Evolutionary conservation across 2,113 vertebrate genomes (phyloP), one percentile per base, ranked within the genome.

Genomic region (Garra rufa): DNA sequence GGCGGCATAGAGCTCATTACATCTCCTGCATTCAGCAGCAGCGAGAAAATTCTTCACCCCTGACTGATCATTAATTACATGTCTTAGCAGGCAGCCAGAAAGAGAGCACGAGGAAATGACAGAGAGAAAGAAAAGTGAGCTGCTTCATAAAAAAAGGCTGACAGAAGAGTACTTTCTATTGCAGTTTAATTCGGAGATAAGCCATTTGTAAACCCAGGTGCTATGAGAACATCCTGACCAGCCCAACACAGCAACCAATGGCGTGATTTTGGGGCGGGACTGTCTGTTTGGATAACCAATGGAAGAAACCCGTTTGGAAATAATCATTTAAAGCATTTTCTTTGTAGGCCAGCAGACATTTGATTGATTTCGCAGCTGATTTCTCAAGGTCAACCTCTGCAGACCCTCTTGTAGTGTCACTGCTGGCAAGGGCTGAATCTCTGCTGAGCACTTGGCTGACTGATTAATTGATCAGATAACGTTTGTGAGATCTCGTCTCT

Each of bases 11-110:
- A 85, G 76, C 81, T 88, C 87, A 88, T 88, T 83, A 88, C 84
- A 83, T 85, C 84, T 85, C 75, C 81, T 61, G 87, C 34, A 83
- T 85, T 85, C 83, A 83, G 83, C 81, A 67, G 67, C 87, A 81
- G 87, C 59, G 44, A 48, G 76, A 38, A 26, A 70, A 76, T 80
- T 81, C 61, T 85, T 85, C 84, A 88, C 87, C 81, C 87, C 84
- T 83, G 87, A 83, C 87, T 86, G 84, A 85, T 86, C 87, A 84
- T 81, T 86, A 88, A 88, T 88, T 88, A 83, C 86, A 55, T 44
- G 21, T 85, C 86, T 85, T 87, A 78, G 83, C 86, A 76, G 86
- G 86, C 76, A 81, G 83, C 43, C 73, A 43, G 4, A 52, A 14
- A 67, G 41, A 10, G 48, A 21, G 57, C 11, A 52, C 3, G 28